Conservation (phyloP, 2,113 vertebrate genomes). For the Acanthisitta chloris region DNA sequence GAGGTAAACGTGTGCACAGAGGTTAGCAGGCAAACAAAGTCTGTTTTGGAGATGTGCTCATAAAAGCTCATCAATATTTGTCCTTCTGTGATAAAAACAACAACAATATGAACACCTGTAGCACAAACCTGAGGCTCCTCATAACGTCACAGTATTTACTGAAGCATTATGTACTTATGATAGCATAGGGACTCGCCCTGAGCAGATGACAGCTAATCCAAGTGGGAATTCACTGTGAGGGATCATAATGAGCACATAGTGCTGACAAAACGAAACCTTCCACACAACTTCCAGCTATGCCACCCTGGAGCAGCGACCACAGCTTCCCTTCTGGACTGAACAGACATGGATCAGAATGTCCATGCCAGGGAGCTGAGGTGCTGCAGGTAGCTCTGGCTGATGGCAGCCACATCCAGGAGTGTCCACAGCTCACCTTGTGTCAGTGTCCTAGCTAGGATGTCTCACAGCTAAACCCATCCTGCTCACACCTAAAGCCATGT, state of each 20-base stretch:
- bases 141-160: background rate
- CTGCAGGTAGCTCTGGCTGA: background rate
- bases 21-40: slow-evolving; percentile 43
- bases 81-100: background rate
- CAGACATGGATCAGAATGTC: fast-evolving
- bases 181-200: background rate
- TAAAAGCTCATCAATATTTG: background rate
- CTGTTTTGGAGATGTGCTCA: background rate
- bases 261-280: background rate
- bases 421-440: background rate
- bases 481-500: background rate
- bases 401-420: background rate
- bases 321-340: background rate
- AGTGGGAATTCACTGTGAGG: background rate
- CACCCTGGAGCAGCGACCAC: background rate
- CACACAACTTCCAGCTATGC: background rate
- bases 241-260: background rate
- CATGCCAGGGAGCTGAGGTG: fast-evolving
- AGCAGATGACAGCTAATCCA: background rate
- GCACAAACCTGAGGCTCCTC: background rate
- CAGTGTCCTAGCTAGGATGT: background rate
- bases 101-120: background rate
- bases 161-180: background rate
- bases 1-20: background rate
- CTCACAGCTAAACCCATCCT: background rate